phyloP scores from a whole-genome alignment of 2,888 invertebrate species.

The Steinernema hermaphroditum region DNA sequence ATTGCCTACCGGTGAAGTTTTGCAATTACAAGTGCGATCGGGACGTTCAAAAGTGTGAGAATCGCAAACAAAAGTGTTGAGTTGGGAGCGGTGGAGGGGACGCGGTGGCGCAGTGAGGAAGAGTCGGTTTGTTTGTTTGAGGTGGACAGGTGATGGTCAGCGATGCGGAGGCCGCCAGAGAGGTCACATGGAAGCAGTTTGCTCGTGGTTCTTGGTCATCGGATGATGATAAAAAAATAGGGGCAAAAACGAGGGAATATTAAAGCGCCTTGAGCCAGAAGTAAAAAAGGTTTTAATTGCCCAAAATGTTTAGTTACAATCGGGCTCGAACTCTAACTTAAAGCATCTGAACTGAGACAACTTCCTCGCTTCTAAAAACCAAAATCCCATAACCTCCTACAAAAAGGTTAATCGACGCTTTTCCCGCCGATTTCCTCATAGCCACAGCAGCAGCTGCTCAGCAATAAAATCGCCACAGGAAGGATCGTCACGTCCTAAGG shows the following conservation, averaged over 20 bases:
- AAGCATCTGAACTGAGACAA: too few species aligned
- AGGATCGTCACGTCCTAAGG: background rate
- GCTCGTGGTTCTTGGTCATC: too few species aligned
- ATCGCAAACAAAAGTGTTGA: background rate
- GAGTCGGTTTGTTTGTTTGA: background rate
- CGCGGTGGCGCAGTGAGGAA: too few species aligned
- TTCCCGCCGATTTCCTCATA: conserved; percentile 11
- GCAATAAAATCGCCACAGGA: conserved; percentile 16
- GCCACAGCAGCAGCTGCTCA: background rate
- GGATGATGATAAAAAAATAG: too few species aligned
- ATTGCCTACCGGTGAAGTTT: conserved; percentile 17
- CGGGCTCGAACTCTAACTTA: too few species aligned
- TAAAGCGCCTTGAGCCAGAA: too few species aligned
- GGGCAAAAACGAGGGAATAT: too few species aligned
- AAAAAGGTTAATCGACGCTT: background rate
- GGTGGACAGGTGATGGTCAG: background rate
- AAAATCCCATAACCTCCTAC: too few species aligned
- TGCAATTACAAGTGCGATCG: conserved; percentile 15
- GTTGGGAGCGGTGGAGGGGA: conserved; percentile 5
- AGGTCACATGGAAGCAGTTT: background rate
- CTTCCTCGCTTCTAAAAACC: too few species aligned
- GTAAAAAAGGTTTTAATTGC: too few species aligned
- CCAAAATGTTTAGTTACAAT: too few species aligned
- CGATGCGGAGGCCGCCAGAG: background rate
- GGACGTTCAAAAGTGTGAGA: conserved; percentile 17